phyloP scores from a whole-genome alignment of 1,140 invertebrate species.

The Branchinecta lynchi region DNA sequence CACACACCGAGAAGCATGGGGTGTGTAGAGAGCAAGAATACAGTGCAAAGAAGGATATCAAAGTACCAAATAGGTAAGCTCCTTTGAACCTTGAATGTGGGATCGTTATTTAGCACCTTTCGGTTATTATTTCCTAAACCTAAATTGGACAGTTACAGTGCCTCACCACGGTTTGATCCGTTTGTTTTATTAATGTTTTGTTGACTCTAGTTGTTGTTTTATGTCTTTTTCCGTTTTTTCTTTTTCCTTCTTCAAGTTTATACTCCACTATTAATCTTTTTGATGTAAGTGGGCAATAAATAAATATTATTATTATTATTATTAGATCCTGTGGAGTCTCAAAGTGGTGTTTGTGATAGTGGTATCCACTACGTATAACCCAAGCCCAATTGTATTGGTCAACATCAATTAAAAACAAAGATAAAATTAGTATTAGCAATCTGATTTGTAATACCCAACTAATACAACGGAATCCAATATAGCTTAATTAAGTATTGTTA shows the following conservation, averaged over 20 bases:
- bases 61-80: constrained; percentile 18
- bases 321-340: background rate
- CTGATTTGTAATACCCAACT: too few species aligned
- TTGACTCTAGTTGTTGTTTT: too few species aligned
- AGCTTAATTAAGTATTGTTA: too few species aligned
- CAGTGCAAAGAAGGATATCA: constrained; percentile 12
- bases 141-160: background rate
- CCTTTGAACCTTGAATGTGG: background rate
- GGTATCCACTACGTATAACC: background rate
- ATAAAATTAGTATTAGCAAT: background rate
- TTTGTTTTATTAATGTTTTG: too few species aligned
- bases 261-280: too few species aligned
- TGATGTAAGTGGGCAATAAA: too few species aligned
- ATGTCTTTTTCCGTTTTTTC: too few species aligned
- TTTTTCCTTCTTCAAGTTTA: too few species aligned
- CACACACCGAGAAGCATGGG: constrained; percentile 13
- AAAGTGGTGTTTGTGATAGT: background rate
- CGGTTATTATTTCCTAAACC: background rate
- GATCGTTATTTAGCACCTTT: background rate
- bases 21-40: constrained; percentile 15
- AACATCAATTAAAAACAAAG: background rate
- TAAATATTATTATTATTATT: too few species aligned
- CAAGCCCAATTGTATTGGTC: too few species aligned
- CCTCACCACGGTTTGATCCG: too few species aligned
- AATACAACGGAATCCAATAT: too few species aligned